phyloP scores from a whole-genome alignment of 2,888 invertebrate genomes.

The Ypsolopha scabrella region DNA sequence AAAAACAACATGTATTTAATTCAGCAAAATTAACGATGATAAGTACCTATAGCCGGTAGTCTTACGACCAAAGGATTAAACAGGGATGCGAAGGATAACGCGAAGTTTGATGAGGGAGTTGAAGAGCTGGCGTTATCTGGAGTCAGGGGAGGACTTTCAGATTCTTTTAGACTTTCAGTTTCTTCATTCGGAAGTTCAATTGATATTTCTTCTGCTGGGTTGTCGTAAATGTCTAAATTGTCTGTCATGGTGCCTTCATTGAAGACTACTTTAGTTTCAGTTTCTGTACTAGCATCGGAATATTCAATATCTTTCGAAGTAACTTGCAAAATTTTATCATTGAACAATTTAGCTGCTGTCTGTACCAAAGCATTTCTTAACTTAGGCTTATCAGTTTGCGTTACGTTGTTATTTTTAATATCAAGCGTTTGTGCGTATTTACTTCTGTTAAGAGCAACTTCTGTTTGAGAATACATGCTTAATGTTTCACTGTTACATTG shows the following conservation, averaged over 20 bases:
- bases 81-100: conserved; percentile 51
- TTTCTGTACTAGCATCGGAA: conserved; percentile 33
- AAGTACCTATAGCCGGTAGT: conserved; percentile 63
- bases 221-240: conserved; percentile 14
- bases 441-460: conserved; percentile 40
- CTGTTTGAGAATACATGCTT: conserved; percentile 55
- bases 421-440: conserved; percentile 44
- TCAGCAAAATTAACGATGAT: conserved; percentile 16
- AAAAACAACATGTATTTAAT: conserved; percentile 19
- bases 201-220: background rate
- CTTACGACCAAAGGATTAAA: conserved; percentile 62
- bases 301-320: conserved; percentile 16
- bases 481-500: conserved; percentile 38
- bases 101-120: conserved; percentile 30
- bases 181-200: too few species aligned
- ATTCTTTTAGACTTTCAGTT: conserved; percentile 26
- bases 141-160: conserved; percentile 61
- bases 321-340: conserved; percentile 35
- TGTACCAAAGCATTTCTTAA: conserved; percentile 34
- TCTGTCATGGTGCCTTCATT: conserved; percentile 25
- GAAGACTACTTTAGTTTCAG: conserved; percentile 17
- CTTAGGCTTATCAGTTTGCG: conserved; percentile 48
- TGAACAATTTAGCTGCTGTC: conserved; percentile 28
- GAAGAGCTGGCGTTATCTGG: conserved; percentile 33
- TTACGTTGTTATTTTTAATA: conserved; percentile 23